Conservation (phyloP, 2,797 vertebrate genomes). For the Melanotaenia boesemani region DNA sequence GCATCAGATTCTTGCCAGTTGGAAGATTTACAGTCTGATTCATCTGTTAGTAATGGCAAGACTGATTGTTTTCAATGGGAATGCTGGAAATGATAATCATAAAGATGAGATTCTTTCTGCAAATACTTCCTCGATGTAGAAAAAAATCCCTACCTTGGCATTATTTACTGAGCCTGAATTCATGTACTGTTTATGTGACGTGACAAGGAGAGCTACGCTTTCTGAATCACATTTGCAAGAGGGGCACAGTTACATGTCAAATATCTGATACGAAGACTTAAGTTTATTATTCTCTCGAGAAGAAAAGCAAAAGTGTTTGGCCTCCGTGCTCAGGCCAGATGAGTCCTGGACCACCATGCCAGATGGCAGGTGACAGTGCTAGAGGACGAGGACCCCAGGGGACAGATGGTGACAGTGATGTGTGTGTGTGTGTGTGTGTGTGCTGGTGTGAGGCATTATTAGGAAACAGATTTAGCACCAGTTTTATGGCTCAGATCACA, state of each 20-base stretch:
- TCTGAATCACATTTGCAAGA: slow-evolving; percentile 12
- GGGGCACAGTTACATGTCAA: slow-evolving; percentile 18
- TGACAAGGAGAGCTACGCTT: not conserved
- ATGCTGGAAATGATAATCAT: slow-evolving; percentile 13
- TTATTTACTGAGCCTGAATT: not conserved
- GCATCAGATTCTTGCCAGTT: slow-evolving; percentile 43
- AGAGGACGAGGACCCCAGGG: slow-evolving; percentile 42
- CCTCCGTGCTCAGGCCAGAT: slow-evolving; percentile 37
- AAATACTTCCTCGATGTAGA: not conserved
- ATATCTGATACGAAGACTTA: slow-evolving; percentile 21
- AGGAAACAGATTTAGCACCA: not conserved
- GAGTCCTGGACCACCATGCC: slow-evolving; percentile 50
- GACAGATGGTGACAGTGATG: slow-evolving; percentile 17
- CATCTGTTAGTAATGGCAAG: slow-evolving; percentile 25
- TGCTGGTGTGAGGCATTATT: slow-evolving; percentile 1
- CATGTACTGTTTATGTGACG: not conserved
- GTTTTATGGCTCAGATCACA: not conserved
- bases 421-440: slow-evolving; percentile 19
- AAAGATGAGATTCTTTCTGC: not conserved
- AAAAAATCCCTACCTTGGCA: not conserved
- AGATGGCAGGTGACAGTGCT: slow-evolving; percentile 64
- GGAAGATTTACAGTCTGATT: slow-evolving; percentile 35
- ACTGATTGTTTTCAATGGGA: slow-evolving; percentile 1
- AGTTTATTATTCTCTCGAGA: slow-evolving; percentile 23
- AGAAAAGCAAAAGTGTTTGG: slow-evolving; percentile 34